A percentile compares a stretch with the other conserved stretches of the same genome.
These are phyloP conservation scores for Papilio polyxenes DNA, from an alignment of 1,140 invertebrate genomes.

Conservation along the genomic window DNA sequence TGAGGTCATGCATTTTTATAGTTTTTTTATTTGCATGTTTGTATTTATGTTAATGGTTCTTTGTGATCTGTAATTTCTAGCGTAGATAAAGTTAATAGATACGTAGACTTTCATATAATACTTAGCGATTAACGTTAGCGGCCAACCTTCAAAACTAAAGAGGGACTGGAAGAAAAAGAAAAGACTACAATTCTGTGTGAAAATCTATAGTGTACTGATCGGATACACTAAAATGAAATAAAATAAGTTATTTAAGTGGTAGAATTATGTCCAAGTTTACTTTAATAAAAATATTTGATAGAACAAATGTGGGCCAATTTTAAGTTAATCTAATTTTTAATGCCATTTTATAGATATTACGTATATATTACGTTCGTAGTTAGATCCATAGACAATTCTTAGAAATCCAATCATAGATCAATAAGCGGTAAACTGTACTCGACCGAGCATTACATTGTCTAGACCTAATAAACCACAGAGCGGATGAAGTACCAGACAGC, in stretches of 20 bases:
- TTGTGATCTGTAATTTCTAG: neutral
- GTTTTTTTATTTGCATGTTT: neutral
- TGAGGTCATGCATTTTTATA: neutral
- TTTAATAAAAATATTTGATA: neutral
- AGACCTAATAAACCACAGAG: slow-evolving; percentile 57
- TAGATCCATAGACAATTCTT: slow-evolving; percentile 38
- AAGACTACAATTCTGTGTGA: too few relatives aligned
- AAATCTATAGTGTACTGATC: too few relatives aligned
- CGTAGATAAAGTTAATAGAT: too few relatives aligned
- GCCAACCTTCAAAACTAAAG: too few relatives aligned
- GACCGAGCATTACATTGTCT: slow-evolving; percentile 61
- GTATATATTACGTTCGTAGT: neutral
- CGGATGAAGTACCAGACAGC: slow-evolving; percentile 42
- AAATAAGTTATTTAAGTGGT: too few relatives aligned
- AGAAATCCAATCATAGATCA: slow-evolving; percentile 53
- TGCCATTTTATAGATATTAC: neutral
- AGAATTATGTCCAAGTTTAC: neutral
- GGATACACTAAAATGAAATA: too few relatives aligned
- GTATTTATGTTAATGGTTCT: neutral
- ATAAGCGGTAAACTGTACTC: slow-evolving; percentile 55
- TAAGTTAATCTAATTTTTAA: neutral
- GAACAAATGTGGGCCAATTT: neutral
- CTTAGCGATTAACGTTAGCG: too few relatives aligned
- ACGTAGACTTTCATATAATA: too few relatives aligned
- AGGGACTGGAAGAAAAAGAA: too few relatives aligned